These are phyloP conservation scores for Ginglymostoma cirratum DNA, from an alignment of 2,113 vertebrate genomes.

Conservation along the genomic window DNA sequence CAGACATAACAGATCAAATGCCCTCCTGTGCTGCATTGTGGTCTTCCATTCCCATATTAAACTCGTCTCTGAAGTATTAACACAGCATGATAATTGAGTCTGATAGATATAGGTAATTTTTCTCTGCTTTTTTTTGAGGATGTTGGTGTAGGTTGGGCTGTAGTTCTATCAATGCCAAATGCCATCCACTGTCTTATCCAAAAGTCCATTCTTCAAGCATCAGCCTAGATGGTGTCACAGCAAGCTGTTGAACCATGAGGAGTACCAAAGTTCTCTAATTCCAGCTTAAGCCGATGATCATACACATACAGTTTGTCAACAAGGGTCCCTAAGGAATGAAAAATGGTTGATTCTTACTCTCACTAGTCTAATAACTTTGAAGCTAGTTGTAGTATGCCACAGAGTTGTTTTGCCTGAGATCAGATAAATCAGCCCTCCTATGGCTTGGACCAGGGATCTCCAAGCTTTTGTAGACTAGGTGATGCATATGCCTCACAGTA, in stretches of 20 bases:
- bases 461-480: neutral
- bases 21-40: too few species aligned
- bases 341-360: neutral
- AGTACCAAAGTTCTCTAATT: neutral
- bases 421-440: neutral
- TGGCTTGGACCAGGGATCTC: too few species aligned
- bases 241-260: neutral
- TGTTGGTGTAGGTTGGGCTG: neutral
- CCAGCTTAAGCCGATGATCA: neutral
- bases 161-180: neutral
- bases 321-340: neutral
- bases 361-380: neutral
- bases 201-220: neutral
- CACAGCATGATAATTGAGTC: neutral
- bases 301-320: neutral
- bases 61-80: neutral
- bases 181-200: neutral
- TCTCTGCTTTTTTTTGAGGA: neutral
- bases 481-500: too few species aligned
- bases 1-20: too few species aligned
- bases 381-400: neutral
- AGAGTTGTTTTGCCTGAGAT: neutral
- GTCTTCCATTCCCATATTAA: neutral
- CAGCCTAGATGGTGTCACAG: neutral
- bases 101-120: neutral